Evolutionary conservation across 2,888 invertebrate species (phyloP).

Genomic region (Caenorhabditis uteleia): DNA sequence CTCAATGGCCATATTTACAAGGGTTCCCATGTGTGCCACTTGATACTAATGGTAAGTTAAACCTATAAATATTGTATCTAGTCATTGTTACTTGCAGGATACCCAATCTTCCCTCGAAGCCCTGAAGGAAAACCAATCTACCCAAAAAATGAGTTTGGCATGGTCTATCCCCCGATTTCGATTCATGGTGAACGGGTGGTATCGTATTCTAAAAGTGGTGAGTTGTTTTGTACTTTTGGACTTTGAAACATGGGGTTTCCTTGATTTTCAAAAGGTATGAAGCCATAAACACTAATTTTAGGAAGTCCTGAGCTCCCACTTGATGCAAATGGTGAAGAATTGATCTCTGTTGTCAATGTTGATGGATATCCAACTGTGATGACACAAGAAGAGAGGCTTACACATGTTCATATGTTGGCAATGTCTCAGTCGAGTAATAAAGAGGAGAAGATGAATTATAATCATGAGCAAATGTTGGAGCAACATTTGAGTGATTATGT

Average conservation of each 20-base stretch:
- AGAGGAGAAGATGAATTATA: too few relatives aligned
- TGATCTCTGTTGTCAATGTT: slow-evolving; percentile 13
- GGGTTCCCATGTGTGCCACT: slow-evolving; percentile 22
- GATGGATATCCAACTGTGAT: slow-evolving; percentile 7
- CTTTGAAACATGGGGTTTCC: not conserved
- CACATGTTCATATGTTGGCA: too few relatives aligned
- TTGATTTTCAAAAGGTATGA: not conserved
- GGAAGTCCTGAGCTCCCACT: slow-evolving; percentile 20
- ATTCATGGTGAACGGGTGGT: slow-evolving; percentile 46
- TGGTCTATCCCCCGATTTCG: slow-evolving; percentile 44
- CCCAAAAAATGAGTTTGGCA: slow-evolving; percentile 37
- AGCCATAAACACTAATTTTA: slow-evolving; percentile 10
- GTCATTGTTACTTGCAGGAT: slow-evolving; percentile 26
- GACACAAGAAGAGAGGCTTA: slow-evolving; percentile 10
- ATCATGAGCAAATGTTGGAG: too few relatives aligned
- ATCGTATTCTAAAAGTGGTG: slow-evolving; percentile 23
- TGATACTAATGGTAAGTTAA: slow-evolving; percentile 16
- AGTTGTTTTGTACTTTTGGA: not conserved
- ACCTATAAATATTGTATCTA: not conserved
- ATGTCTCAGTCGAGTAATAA: too few relatives aligned
- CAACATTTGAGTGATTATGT: too few relatives aligned
- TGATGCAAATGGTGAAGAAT: slow-evolving; percentile 12
- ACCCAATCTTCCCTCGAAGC: slow-evolving; percentile 43
- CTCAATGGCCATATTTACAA: slow-evolving; percentile 17
- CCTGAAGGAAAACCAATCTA: slow-evolving; percentile 37